Evolutionary conservation across 2,113 vertebrate genomes (phyloP).

Genomic region (Actenoides hombroni): DNA sequence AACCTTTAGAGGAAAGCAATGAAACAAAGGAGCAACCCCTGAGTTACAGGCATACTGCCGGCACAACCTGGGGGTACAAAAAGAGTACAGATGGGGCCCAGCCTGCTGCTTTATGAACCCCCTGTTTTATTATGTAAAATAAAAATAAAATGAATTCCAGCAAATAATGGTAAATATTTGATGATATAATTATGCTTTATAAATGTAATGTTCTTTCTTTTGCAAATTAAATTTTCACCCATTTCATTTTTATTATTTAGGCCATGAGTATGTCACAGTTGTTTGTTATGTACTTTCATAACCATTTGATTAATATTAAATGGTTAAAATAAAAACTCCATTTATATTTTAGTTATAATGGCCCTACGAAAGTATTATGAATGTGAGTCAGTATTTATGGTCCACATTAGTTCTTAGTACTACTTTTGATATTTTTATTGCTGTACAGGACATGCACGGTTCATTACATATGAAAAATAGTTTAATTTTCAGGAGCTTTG

Average conservation of each 20-base stretch:
- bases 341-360: slow-evolving; percentile 70
- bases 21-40: background rate
- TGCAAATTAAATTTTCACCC: slow-evolving; percentile 77
- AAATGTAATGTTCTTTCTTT: slow-evolving; percentile 76
- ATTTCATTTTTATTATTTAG: slow-evolving; percentile 77
- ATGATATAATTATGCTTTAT: slow-evolving; percentile 79
- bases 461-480: slow-evolving; percentile 67
- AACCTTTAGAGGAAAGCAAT: background rate
- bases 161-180: slow-evolving; percentile 79
- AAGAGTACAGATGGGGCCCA: background rate
- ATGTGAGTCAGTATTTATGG: slow-evolving; percentile 63
- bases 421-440: slow-evolving; percentile 64
- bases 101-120: slow-evolving; percentile 15
- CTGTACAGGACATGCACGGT: background rate
- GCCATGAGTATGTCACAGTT: slow-evolving; percentile 67
- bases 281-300: slow-evolving; percentile 74
- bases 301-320: slow-evolving; percentile 79
- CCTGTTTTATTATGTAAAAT: slow-evolving; percentile 65
- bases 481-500: slow-evolving; percentile 53
- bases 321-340: slow-evolving; percentile 70
- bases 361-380: slow-evolving; percentile 45
- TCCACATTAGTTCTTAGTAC: slow-evolving; percentile 43
- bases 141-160: slow-evolving; percentile 69
- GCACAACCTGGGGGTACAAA: background rate
- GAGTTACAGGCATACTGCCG: background rate